phyloP scores from a whole-genome alignment of 2,797 vertebrate species.

The Takifugu rubripes region DNA sequence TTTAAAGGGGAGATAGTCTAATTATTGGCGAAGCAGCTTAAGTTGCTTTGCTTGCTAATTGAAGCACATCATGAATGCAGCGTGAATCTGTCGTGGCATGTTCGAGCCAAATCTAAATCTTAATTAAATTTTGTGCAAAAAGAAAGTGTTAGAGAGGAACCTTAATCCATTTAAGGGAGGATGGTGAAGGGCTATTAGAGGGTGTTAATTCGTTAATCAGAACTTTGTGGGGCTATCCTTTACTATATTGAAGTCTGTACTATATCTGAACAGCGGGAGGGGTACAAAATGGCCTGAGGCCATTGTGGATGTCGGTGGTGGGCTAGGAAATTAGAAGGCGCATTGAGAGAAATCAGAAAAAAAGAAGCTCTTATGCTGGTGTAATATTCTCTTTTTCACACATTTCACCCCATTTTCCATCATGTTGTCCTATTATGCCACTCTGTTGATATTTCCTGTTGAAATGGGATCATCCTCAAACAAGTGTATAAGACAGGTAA shows the following conservation, averaged over 20 bases:
- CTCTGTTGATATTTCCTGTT: conserved; percentile 73
- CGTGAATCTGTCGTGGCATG: conserved; percentile 77
- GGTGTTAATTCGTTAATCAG: conserved; percentile 82
- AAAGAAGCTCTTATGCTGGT: conserved; percentile 45
- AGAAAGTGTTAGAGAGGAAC: conserved; percentile 76
- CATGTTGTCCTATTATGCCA: conserved; percentile 69
- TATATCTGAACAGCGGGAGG: conserved; percentile 67
- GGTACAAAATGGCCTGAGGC: conserved; percentile 68
- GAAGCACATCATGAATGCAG: conserved; percentile 73
- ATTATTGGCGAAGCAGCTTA: conserved; percentile 81
- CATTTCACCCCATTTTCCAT: conserved; percentile 59
- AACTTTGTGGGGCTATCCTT: conserved; percentile 75
- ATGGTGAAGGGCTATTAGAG: conserved; percentile 79
- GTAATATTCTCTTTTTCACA: conserved; percentile 62
- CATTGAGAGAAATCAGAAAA: conserved; percentile 51
- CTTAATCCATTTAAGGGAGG: conserved; percentile 79
- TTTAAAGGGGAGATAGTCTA: conserved; percentile 77
- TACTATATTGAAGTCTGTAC: conserved; percentile 65
- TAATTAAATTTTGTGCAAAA: conserved; percentile 81
- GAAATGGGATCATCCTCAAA: conserved; percentile 77
- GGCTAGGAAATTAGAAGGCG: conserved; percentile 81
- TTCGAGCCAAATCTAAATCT: conserved; percentile 83
- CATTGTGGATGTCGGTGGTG: conserved; percentile 69
- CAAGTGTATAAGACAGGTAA: conserved; percentile 87
- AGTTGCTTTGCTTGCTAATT: conserved; percentile 79